These are phyloP conservation scores for Plectropomus leopardus DNA, from an alignment of 2,113 vertebrate species.

Conservation along the genomic window DNA sequence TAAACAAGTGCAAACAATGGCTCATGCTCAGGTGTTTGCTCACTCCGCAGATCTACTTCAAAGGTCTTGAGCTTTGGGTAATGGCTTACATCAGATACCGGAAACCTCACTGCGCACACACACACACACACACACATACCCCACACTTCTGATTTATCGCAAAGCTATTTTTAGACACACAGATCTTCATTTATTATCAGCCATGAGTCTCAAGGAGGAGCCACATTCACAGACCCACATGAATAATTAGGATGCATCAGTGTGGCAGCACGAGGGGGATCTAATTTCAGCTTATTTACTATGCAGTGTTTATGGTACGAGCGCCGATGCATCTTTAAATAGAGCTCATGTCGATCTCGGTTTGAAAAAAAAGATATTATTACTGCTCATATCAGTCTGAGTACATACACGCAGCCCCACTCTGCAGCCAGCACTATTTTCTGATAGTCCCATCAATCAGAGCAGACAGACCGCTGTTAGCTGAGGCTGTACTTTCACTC, in stretches of 20 bases:
- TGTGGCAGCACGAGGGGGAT: constrained; percentile 45
- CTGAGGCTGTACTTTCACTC: constrained; percentile 40
- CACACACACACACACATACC: constrained; percentile 6
- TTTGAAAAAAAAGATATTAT: constrained; percentile 13
- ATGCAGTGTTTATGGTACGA: neutral
- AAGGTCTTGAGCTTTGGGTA: constrained; percentile 48
- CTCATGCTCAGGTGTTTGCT: neutral
- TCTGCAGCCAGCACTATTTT: constrained; percentile 29
- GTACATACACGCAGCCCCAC: constrained; percentile 23
- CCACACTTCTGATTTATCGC: constrained; percentile 54
- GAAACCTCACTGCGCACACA: constrained; percentile 17
- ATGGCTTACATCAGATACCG: constrained; percentile 40
- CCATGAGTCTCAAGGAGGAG: constrained; percentile 49
- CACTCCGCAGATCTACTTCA: constrained; percentile 1
- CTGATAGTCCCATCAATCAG: constrained; percentile 59
- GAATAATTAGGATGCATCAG: constrained; percentile 45
- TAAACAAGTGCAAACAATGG: neutral
- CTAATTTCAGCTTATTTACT: constrained; percentile 56
- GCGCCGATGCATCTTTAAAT: constrained; percentile 24
- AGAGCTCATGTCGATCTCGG: constrained; percentile 4
- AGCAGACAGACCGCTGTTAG: constrained; percentile 37
- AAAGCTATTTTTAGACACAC: constrained; percentile 73
- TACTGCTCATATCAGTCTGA: neutral
- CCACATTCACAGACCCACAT: constrained; percentile 17
- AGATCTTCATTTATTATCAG: constrained; percentile 69